phyloP scores from a whole-genome alignment of 2,888 invertebrate species.

The Theretra japonica region DNA sequence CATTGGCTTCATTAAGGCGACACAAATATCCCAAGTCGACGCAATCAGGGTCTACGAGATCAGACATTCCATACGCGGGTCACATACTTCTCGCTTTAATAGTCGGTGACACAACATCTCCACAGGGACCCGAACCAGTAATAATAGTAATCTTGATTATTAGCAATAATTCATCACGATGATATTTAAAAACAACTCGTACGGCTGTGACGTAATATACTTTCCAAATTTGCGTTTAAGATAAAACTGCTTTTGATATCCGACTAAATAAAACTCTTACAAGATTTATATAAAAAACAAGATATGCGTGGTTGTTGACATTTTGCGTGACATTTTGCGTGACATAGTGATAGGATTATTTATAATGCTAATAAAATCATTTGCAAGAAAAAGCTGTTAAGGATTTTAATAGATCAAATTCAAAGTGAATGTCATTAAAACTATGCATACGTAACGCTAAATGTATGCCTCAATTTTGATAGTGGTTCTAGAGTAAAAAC shows the following conservation, averaged over 20 bases:
- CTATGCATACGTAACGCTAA: neutral
- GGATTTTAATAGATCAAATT: neutral
- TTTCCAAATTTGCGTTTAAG: constrained; percentile 6
- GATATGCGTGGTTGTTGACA: neutral
- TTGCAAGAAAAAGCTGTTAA: neutral
- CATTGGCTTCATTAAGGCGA: no score
- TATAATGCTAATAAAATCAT: neutral
- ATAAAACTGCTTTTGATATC: constrained; percentile 2
- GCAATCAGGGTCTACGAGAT: no score
- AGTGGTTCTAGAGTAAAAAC: no score
- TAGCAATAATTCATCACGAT: no score
- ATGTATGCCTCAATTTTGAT: neutral
- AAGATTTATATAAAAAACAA: neutral
- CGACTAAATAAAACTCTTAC: neutral
- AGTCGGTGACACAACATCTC: no score
- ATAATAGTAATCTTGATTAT: no score
- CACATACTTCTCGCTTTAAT: no score
- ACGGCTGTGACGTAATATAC: neutral
- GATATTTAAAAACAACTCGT: no score
- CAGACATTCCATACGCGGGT: no score
- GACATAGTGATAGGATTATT: neutral
- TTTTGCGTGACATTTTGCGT: neutral
- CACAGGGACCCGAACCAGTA: no score
- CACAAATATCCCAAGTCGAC: no score
- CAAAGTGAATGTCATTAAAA: neutral